Evolutionary conservation across 2,888 invertebrate species (phyloP).

Genomic region (Allygus modestus): DNA sequence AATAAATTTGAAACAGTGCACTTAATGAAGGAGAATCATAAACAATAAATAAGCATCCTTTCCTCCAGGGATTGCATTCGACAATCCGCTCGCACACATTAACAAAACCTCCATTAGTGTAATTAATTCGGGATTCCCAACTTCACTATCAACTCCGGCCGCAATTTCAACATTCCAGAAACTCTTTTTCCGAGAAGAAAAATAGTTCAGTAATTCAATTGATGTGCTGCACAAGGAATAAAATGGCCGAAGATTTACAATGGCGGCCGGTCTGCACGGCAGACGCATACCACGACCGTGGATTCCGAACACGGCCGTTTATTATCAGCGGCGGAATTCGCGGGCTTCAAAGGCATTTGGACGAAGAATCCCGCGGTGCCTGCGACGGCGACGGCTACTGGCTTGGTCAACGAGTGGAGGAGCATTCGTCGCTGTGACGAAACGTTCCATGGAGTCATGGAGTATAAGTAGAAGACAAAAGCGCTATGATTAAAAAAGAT

Average conservation of each 20-base stretch:
- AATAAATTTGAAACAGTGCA: too few species aligned
- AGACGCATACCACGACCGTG: neutral
- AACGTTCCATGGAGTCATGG: neutral
- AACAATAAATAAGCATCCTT: too few species aligned
- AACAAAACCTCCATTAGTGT: neutral
- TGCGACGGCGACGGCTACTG: neutral
- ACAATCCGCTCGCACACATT: too few species aligned
- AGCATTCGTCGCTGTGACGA: too few species aligned
- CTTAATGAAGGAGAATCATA: too few species aligned
- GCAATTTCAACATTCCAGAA: conserved; percentile 10
- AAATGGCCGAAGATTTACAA: conserved; percentile 1
- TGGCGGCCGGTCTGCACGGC: neutral
- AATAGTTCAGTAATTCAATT: conserved; percentile 6
- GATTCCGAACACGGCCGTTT: neutral
- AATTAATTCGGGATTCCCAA: conserved; percentile 9
- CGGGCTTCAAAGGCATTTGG: conserved; percentile 12
- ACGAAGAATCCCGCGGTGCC: neutral
- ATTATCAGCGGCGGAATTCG: conserved; percentile 13
- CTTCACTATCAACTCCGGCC: neutral
- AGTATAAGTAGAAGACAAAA: too few species aligned
- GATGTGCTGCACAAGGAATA: neutral
- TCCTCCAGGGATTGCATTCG: too few species aligned
- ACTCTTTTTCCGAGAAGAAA: neutral
- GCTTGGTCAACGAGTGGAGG: too few species aligned
- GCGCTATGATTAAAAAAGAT: too few species aligned